These are phyloP conservation scores for Agrotis clavis DNA, from an alignment of 2,888 invertebrate species.

Conservation along the genomic window DNA sequence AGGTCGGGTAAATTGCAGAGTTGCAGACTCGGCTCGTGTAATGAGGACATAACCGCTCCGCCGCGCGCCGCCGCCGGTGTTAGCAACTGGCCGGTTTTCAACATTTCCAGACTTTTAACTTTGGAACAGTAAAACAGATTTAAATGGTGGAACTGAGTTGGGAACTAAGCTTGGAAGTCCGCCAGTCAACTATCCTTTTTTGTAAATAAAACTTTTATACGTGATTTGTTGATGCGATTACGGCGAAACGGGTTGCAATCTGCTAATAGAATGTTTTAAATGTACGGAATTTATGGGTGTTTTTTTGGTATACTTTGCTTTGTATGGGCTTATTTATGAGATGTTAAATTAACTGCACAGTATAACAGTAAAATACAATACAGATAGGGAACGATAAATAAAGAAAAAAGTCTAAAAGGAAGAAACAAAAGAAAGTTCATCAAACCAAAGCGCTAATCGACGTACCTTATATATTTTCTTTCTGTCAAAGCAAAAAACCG, in stretches of 20 bases:
- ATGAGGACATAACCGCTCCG: constrained; percentile 42
- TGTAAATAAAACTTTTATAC: constrained; percentile 54
- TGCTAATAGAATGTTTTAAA: constrained; percentile 52
- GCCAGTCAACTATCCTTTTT: constrained; percentile 63
- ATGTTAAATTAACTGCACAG: constrained; percentile 21
- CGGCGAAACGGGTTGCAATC: constrained; percentile 44
- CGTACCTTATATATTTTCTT: constrained; percentile 4
- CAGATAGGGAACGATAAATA: constrained; percentile 1
- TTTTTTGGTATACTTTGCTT: constrained; percentile 37
- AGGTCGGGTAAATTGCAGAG: constrained; percentile 44
- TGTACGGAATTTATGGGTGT: constrained; percentile 42
- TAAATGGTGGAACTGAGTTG: constrained; percentile 63
- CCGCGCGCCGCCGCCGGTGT: constrained; percentile 25
- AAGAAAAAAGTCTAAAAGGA: background rate
- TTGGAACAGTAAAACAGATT: constrained; percentile 61
- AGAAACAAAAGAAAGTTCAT: background rate
- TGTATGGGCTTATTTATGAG: constrained; percentile 38
- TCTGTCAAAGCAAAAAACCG: background rate
- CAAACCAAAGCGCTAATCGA: background rate
- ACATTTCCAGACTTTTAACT: constrained; percentile 57
- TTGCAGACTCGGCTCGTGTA: constrained; percentile 51
- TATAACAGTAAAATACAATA: background rate
- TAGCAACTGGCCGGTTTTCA: constrained; percentile 48
- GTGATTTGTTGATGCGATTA: constrained; percentile 62
- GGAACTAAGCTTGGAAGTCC: constrained; percentile 63